Percentiles rank a stretch among this genome's conserved stretches.
These are phyloP conservation scores for Elachura formosa DNA, from an alignment of 2,113 vertebrate genomes.

Conservation along the genomic window DNA sequence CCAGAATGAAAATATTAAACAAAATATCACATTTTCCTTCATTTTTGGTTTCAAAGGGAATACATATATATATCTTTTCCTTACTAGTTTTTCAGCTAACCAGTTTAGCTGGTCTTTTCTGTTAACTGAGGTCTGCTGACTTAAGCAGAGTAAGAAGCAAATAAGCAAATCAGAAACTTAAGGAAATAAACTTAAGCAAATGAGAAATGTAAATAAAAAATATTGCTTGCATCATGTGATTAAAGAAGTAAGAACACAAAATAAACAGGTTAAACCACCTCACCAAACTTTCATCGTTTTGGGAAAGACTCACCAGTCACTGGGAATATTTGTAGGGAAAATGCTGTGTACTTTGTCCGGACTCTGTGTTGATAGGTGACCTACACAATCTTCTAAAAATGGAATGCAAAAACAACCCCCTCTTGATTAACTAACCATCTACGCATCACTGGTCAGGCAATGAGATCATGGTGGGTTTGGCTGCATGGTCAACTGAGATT, in stretches of 20 bases:
- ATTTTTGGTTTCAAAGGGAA: not conserved
- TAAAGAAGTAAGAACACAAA: not conserved
- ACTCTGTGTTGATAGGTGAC: not conserved
- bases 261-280: not conserved
- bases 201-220: not conserved
- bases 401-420: not conserved
- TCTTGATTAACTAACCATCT: not conserved
- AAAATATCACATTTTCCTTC: not conserved
- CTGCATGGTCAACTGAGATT: not conserved
- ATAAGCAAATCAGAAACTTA: not conserved
- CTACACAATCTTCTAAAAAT: not conserved
- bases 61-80: not conserved
- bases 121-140: not conserved
- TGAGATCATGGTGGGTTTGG: slow-evolving; percentile 4
- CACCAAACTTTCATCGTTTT: not conserved
- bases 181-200: not conserved
- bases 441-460: not conserved
- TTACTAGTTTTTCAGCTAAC: not conserved
- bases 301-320: not conserved
- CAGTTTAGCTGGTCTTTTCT: not conserved
- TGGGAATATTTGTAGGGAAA: not conserved
- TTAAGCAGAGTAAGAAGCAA: not conserved
- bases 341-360: not conserved
- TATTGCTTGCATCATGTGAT: not conserved
- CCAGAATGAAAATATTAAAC: not conserved